Evolutionary conservation across 1,140 invertebrate genomes (phyloP).

Genomic region (Drosophila simulans): DNA sequence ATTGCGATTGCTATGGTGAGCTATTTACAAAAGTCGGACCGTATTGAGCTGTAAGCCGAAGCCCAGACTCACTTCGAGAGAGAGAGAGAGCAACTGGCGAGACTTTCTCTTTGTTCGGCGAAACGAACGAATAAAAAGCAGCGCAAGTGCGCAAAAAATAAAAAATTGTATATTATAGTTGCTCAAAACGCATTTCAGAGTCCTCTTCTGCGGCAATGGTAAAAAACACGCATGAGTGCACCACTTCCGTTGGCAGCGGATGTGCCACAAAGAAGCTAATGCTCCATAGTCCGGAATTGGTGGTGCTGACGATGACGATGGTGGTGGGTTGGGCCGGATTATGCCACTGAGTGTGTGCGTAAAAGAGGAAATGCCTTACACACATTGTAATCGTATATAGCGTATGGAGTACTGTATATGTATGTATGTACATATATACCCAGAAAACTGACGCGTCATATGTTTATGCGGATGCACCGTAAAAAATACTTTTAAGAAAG

Average conservation of each 20-base stretch:
- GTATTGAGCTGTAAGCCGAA: background rate
- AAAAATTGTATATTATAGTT: no score
- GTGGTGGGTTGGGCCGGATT: constrained; percentile 27
- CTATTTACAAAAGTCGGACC: constrained; percentile 1
- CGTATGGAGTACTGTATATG: constrained; percentile 32
- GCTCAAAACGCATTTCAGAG: constrained; percentile 5
- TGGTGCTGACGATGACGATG: constrained; percentile 17
- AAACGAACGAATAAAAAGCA: constrained; percentile 62
- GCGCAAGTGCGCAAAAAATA: constrained; percentile 24
- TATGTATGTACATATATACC: constrained; percentile 6
- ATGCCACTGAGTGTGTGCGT: constrained; percentile 48
- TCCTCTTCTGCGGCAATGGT: constrained; percentile 16
- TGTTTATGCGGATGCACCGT: constrained; percentile 38
- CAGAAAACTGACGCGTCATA: constrained; percentile 56
- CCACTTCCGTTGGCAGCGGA: constrained; percentile 78
- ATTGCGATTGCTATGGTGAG: no score
- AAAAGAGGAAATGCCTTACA: constrained; percentile 66
- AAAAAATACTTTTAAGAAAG: constrained; percentile 1
- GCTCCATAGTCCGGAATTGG: constrained; percentile 39
- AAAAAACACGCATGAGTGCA: constrained; percentile 77
- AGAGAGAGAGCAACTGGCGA: constrained; percentile 30
- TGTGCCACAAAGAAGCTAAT: constrained; percentile 70
- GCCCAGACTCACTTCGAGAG: constrained; percentile 24
- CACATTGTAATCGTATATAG: constrained; percentile 32
- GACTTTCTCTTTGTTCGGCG: constrained; percentile 77